Conservation (phyloP, 2,888 invertebrate species). For the Pachycephus smyrnensis region DNA sequence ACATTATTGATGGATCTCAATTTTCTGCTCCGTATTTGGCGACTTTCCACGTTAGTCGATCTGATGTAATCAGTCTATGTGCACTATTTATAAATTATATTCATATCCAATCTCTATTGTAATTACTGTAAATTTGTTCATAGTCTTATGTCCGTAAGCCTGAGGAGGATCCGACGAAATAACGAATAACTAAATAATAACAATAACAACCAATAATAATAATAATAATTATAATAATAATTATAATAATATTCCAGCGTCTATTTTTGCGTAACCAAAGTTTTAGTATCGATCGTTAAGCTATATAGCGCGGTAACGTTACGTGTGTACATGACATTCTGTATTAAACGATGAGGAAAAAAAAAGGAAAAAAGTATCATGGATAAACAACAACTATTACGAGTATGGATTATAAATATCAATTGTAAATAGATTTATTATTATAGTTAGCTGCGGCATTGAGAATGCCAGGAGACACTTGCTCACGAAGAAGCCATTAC, state of each 20-base stretch:
- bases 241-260: conserved; percentile 43
- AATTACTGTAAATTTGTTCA: conserved; percentile 64
- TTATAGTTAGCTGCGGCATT: conserved; percentile 35
- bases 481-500: conserved; percentile 30
- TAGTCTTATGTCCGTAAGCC: conserved; percentile 42
- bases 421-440: conserved; percentile 56
- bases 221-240: conserved; percentile 36
- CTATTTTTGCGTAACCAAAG: conserved; percentile 66
- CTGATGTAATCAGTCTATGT: conserved; percentile 51
- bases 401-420: conserved; percentile 33
- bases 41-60: conserved; percentile 32
- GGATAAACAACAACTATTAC: conserved; percentile 10
- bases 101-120: conserved; percentile 49
- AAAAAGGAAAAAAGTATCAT: conserved; percentile 28
- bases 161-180: conserved; percentile 26
- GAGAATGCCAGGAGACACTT: conserved; percentile 37
- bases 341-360: conserved; percentile 19
- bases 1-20: conserved; percentile 14
- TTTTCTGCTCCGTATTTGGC: conserved; percentile 11
- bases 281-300: conserved; percentile 47
- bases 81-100: conserved; percentile 53
- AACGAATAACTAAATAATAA: conserved; percentile 21
- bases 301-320: conserved; percentile 16
- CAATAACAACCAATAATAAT: conserved; percentile 12
- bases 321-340: conserved; percentile 35